phyloP scores from a whole-genome alignment of 2,113 vertebrate species.

The Neogobius melanostomus region DNA sequence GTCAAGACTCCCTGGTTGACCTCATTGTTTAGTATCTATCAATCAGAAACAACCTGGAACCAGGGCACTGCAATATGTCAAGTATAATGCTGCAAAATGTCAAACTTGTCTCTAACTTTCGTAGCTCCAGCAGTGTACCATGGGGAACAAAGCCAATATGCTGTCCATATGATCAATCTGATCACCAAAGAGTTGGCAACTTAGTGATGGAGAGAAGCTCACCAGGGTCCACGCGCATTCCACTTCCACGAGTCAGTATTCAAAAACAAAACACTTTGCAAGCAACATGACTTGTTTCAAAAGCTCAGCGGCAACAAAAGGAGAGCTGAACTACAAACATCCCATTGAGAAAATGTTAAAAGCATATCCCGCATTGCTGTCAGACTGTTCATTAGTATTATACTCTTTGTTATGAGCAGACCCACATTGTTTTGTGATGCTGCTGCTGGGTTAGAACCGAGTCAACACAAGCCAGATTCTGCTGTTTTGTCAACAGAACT shows the following conservation, averaged over 20 bases:
- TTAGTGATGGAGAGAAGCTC: not conserved
- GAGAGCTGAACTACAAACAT: conserved; percentile 10
- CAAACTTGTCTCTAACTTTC: not conserved
- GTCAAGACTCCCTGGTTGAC: not conserved
- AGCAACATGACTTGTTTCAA: not conserved
- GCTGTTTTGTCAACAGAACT: not conserved
- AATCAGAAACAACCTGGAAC: not conserved
- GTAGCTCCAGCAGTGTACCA: not conserved
- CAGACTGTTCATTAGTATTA: not conserved
- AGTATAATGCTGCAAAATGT: not conserved
- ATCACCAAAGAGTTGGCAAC: not conserved
- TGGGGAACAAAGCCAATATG: not conserved
- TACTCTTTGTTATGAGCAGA: conserved; percentile 12
- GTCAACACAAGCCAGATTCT: not conserved
- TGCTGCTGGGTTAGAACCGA: not conserved
- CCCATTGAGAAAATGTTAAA: conserved; percentile 10
- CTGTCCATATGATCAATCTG: not conserved
- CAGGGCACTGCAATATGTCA: not conserved
- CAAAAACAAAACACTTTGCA: not conserved
- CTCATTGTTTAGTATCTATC: not conserved
- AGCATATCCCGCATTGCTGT: conserved; percentile 2
- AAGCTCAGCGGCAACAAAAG: not conserved
- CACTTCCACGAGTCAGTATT: not conserved
- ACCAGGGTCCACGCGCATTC: not conserved
- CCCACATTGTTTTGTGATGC: not conserved